Base-by-base conservation (phyloP, 2,888 invertebrate species). In the Rhorus exstirpatorius region DNA sequence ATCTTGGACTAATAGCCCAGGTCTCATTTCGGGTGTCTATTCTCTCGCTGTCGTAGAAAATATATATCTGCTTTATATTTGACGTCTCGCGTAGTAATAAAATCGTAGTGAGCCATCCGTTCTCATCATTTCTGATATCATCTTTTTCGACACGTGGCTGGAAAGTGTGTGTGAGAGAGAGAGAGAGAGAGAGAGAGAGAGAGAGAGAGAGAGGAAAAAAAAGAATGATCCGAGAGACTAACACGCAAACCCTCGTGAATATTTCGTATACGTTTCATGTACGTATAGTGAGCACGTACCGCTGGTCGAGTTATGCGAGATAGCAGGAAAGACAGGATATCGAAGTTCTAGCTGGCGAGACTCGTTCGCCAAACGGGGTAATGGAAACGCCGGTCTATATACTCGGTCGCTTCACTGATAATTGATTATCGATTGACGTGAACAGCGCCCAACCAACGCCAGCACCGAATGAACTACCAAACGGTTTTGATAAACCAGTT, bases 391-490 rank as follows among this genome's bases (percentile, higher is more conserved):
- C 79, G 72, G 68, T 80, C 82, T 79, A 79, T 76, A 79, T 71
- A 67, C 79, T 65, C 79, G 81, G 71, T 65, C 58, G 75, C 84
- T 84, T 85, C 85, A 61, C 85, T 85, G 86, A 87, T 88, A 88
- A 87, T 88, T 87, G 87, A 86, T 86, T 88, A 87, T 87, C 87
- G 88, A 88, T 88, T 86, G 86, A 85, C 86, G 84, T 75, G 55
- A 79, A 75, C 61, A 74, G 83, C 55, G 63, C 79, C 70, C 70
- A 35, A 60, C 60, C 60, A 71, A 53, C 77, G 61, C 71, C 70
- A 67, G 55, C 71, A 61, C 31, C 67, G 78, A 78, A 75, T 61
- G 67, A 81, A 78, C 80, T 60, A 55, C 38, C 49, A 51, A 60
- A 35, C 63, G 55, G 51, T 76, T 61, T 79, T 55, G 79, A 79